Conservation (phyloP, 2,113 vertebrate genomes). For the Chunga burmeisteri region DNA sequence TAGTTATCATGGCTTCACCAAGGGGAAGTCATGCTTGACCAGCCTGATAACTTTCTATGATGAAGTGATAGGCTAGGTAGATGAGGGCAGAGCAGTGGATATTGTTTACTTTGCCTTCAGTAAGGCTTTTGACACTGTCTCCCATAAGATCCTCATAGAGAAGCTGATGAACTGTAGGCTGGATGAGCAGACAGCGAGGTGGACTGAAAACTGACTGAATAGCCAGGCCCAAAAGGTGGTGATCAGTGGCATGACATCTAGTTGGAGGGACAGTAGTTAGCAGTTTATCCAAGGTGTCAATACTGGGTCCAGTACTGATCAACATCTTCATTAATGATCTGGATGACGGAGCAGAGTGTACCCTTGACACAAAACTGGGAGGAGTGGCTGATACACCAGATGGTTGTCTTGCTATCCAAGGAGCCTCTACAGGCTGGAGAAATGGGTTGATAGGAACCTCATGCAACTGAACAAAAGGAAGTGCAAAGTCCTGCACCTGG, state of each 20-base stretch:
- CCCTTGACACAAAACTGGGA: not conserved
- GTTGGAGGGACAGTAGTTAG: not conserved
- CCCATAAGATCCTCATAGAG: too few species aligned
- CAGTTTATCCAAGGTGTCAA: not conserved
- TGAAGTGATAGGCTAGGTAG: too few species aligned
- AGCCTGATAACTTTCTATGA: too few species aligned
- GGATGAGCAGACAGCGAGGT: too few species aligned
- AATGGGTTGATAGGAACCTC: not conserved
- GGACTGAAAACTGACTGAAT: not conserved
- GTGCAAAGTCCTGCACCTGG: not conserved
- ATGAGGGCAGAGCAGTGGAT: too few species aligned
- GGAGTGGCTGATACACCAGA: not conserved
- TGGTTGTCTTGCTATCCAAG: not conserved
- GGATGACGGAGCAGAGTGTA: not conserved
- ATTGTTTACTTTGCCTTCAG: too few species aligned
- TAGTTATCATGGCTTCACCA: not conserved
- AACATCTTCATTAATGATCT: not conserved
- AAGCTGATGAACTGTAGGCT: too few species aligned
- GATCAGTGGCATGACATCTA: not conserved
- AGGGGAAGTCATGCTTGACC: not conserved
- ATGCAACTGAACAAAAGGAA: not conserved
- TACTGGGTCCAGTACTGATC: not conserved
- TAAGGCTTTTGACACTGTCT: too few species aligned
- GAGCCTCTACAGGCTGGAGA: not conserved
- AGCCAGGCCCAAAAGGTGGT: not conserved